Percentiles rank a stretch among this genome's conserved stretches.
These are phyloP conservation scores for Agrochola circellaris DNA, from an alignment of 2,888 invertebrate genomes.

Conservation along the genomic window DNA sequence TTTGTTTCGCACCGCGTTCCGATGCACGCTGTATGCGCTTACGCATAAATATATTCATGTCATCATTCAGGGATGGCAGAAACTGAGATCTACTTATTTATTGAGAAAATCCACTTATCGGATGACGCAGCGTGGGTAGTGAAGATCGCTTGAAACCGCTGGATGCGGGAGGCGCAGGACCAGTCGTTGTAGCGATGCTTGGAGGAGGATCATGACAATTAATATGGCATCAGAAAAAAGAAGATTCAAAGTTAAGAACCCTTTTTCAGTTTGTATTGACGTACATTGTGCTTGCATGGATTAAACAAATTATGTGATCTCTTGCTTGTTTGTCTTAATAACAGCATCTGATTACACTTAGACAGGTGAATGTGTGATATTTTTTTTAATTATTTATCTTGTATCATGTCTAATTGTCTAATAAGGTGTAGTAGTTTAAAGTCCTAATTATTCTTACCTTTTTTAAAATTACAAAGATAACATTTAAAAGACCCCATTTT, in stretches of 20 bases:
- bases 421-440: not conserved
- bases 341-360: not conserved
- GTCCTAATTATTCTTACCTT: no score
- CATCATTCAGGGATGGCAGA: conserved; percentile 66
- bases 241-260: not conserved
- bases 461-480: no score
- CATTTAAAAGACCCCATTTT: no score
- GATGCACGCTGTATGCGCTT: conserved; percentile 70
- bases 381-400: not conserved
- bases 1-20: conserved; percentile 70
- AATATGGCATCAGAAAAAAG: not conserved
- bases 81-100: not conserved
- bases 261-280: not conserved
- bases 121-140: not conserved
- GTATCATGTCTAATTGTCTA: not conserved
- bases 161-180: not conserved
- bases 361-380: not conserved
- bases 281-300: not conserved
- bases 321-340: not conserved
- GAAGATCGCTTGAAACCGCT: not conserved
- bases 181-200: not conserved
- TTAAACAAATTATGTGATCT: not conserved
- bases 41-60: conserved; percentile 75
- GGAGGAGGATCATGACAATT: not conserved
- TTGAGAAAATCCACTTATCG: not conserved